These are phyloP conservation scores for Acanthosepion lycidas DNA, from an alignment of 2,888 invertebrate species.

Conservation along the genomic window DNA sequence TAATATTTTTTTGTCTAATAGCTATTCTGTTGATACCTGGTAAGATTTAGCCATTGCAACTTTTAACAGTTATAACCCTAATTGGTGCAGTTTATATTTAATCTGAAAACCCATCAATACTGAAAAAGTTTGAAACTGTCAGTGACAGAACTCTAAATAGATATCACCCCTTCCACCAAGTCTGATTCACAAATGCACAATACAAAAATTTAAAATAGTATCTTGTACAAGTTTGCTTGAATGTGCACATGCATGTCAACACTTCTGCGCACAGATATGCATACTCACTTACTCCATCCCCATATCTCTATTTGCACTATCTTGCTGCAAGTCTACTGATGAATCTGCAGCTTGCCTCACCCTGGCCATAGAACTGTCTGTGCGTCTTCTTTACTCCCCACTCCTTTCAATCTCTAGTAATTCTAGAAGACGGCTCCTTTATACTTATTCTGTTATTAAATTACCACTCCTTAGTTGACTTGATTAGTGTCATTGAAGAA, in stretches of 20 bases:
- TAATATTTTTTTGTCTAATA: too few relatives aligned
- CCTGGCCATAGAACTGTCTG: not conserved
- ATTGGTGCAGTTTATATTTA: not conserved
- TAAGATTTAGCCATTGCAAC: too few relatives aligned
- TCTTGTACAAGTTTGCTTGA: too few relatives aligned
- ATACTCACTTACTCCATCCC: not conserved
- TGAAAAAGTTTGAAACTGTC: too few relatives aligned
- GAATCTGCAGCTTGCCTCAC: not conserved
- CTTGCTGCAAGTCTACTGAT: not conserved
- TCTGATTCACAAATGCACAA: not conserved
- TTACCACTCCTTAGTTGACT: not conserved
- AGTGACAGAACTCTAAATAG: not conserved
- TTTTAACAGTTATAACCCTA: not conserved
- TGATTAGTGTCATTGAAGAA: not conserved
- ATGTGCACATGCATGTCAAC: not conserved
- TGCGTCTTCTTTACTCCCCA: not conserved
- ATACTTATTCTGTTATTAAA: not conserved
- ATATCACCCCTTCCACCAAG: not conserved
- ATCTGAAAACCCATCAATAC: not conserved
- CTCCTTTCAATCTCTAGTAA: not conserved
- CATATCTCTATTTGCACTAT: too few relatives aligned
- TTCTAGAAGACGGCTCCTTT: too few relatives aligned
- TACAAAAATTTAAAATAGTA: too few relatives aligned
- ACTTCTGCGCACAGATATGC: not conserved
- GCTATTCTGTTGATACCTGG: too few relatives aligned